phyloP scores from a whole-genome alignment of 2,113 vertebrate species.

The Eretmochelys imbricata region DNA sequence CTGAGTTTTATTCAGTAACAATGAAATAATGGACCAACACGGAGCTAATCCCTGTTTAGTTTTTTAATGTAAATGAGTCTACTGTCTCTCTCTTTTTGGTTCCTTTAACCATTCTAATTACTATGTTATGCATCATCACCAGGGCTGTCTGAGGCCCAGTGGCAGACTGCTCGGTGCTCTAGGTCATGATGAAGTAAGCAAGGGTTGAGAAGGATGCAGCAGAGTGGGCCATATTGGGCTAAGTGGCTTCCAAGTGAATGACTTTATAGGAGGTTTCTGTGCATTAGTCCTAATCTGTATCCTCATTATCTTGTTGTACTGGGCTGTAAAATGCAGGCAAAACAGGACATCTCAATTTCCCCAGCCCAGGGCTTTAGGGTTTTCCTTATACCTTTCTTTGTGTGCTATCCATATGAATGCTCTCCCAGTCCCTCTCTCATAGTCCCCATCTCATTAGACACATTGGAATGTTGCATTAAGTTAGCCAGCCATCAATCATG shows the following conservation, averaged over 20 bases:
- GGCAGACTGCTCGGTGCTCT: not conserved
- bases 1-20: not conserved
- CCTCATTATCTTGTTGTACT: not conserved
- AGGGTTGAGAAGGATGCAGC: not conserved
- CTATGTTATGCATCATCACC: not conserved
- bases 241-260: not conserved
- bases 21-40: not conserved
- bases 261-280: not conserved
- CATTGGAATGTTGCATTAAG: not conserved
- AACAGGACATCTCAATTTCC: not conserved
- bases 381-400: not conserved
- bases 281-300: not conserved
- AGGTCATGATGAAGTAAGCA: not conserved
- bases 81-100: not conserved
- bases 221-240: rapidly evolving
- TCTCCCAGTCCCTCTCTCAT: not conserved
- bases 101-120: not conserved
- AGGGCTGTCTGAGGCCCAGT: not conserved
- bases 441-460: not conserved
- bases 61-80: not conserved
- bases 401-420: not conserved
- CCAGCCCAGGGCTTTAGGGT: not conserved
- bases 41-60: not conserved
- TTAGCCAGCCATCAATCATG: not conserved
- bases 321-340: not conserved